phyloP scores from a whole-genome alignment of 2,113 vertebrate genomes.

The Onychostoma macrolepis region DNA sequence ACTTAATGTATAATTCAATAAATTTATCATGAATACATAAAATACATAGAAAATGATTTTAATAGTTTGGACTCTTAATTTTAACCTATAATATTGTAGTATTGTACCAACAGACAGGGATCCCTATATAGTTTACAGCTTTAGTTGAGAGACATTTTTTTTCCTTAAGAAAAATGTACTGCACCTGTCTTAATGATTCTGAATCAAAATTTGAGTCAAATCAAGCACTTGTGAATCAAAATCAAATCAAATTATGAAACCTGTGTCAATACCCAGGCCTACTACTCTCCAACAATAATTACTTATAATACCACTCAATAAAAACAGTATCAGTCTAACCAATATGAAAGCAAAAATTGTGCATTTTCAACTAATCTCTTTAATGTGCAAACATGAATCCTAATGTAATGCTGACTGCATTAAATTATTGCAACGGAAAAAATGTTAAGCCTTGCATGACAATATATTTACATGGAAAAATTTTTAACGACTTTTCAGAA shows the following conservation, averaged over 20 bases:
- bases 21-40: no score
- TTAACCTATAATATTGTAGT: neutral
- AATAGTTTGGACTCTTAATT: neutral
- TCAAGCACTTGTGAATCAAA: neutral
- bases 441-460: neutral
- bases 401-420: neutral
- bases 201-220: no score
- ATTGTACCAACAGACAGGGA: neutral
- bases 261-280: neutral
- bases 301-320: no score
- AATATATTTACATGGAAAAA: neutral
- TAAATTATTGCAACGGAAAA: neutral
- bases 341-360: neutral
- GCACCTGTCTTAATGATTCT: neutral
- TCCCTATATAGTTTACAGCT: neutral
- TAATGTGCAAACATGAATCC: neutral
- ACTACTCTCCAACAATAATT: neutral
- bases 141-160: neutral
- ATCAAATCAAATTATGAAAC: neutral
- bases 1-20: neutral
- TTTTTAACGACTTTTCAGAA: neutral
- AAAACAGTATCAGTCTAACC: neutral
- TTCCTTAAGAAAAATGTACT: neutral
- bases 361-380: neutral
- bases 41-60: no score